phyloP scores from a whole-genome alignment of 2,797 vertebrate species.

The Serranus cabrilla region DNA sequence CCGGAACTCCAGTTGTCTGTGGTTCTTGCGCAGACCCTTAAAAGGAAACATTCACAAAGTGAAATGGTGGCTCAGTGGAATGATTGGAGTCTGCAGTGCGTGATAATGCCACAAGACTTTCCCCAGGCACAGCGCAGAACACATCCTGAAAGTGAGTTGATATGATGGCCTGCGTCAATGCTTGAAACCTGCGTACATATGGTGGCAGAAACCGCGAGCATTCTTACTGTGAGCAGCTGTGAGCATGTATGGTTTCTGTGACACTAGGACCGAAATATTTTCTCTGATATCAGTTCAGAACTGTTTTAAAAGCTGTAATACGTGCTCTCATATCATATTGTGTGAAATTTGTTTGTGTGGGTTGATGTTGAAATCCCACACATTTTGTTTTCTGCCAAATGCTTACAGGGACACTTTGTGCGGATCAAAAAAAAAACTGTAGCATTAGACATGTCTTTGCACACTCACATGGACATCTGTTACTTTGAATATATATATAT shows the following conservation, averaged over 20 bases:
- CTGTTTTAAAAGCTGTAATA: slow-evolving; percentile 42
- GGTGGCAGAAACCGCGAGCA: not conserved
- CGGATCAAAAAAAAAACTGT: slow-evolving; percentile 33
- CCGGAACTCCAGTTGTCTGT: slow-evolving; percentile 61
- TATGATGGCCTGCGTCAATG: not conserved
- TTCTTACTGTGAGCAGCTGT: slow-evolving; percentile 11
- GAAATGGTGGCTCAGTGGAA: slow-evolving; percentile 32
- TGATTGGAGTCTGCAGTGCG: not conserved
- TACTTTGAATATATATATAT: slow-evolving; percentile 19
- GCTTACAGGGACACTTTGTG: slow-evolving; percentile 37
- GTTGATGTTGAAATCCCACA: slow-evolving; percentile 42
- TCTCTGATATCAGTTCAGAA: slow-evolving; percentile 32
- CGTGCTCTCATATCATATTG: slow-evolving; percentile 46
- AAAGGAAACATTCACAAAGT: slow-evolving; percentile 53
- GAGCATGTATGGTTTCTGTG: not conserved
- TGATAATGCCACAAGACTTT: slow-evolving; percentile 17
- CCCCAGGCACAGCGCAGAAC: slow-evolving; percentile 13
- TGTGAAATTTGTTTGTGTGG: slow-evolving; percentile 49
- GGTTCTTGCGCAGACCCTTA: slow-evolving; percentile 67
- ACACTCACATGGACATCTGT: slow-evolving; percentile 25
- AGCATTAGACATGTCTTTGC: slow-evolving; percentile 9
- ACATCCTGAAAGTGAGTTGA: slow-evolving; percentile 33
- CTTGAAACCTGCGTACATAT: not conserved
- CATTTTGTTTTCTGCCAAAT: slow-evolving; percentile 48
- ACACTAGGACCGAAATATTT: slow-evolving; percentile 36